Base-by-base conservation (phyloP, 2,888 invertebrate genomes). In the Willowsia nigromaculata region DNA sequence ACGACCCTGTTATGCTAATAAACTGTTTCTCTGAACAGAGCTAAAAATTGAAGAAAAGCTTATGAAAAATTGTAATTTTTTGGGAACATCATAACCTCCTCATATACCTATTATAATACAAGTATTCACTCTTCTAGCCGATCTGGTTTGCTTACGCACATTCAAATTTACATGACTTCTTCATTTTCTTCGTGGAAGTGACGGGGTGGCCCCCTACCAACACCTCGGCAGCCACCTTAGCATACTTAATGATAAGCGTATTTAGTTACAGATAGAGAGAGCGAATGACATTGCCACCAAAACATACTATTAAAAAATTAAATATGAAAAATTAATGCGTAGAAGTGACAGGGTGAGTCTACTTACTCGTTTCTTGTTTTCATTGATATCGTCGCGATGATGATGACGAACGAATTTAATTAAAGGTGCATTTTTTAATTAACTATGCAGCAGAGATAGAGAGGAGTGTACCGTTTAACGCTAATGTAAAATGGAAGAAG, bases 91-190 rank as follows among this genome's bases (percentile, higher is more conserved):
- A 4, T 15, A 47, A 47, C 47, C 74, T 76, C 50, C 1, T 27
- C 74, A 65, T 6, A 18, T 11, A 25, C 15, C 4, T 30, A 30
- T 15, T 15, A n/a, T n/a, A n/a, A n/a, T 65, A 65, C 30, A 4
- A 30, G 18, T 18, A 1, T 40, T 7, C 1, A 33, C 1, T 13
- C 22, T n/a, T n/a, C n/a, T n/a, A n/a, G 22, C 30, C 50, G 27
- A 76, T 76, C 74, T 43, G 74, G 74, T 47, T 50, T 76, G 50
- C 74, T 76, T 76, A 50, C 74, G 74, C 74, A 76, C 50, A 76
- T 71, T 40, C 33, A 68, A 18, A 68, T 68, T 25, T 22, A 33
- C 68, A 9, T 68, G 68, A 33, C 56, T 80, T 33, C 53, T 56
- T 56, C 11, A 7, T 37, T 30, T 18, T 9, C 37, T 80, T 80